Base-by-base conservation (phyloP, 2,888 invertebrate species). In the Fissipunctia ypsillon region DNA sequence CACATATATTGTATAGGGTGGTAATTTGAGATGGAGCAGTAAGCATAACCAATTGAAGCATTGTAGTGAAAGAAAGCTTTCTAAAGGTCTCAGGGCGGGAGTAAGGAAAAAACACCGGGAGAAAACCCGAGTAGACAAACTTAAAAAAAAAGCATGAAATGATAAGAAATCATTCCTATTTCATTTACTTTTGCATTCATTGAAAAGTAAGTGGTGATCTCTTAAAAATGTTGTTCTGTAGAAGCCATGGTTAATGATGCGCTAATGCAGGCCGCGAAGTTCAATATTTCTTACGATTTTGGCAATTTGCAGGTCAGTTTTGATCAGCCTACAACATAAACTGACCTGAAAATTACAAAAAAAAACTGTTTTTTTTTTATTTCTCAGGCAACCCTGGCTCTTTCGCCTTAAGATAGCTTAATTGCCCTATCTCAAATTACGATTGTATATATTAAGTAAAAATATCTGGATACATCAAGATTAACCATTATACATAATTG, bases 351-450 rank as follows among this genome's bases (percentile, higher is more conserved):
- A n/a, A n/a, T 64, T 31, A n/a, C 64, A 48, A 48, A 64, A n/a
- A 22, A 60, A 16, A 5, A 1, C n/a, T n/a, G n/a, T n/a, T n/a
- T n/a, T n/a, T n/a, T 16, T 16, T n/a, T n/a, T n/a, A 59, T 59
- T 59, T 38, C n/a, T n/a, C 9, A 16, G 38, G n/a, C n/a, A 14
- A 16, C 4, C 12, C 4, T 16, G 2, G 16, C 3, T 63, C 43
- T n/a, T 38, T 41, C n/a, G 16, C 16, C 38, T n/a, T 45, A 45
- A 25, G 10, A 5, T 45, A 38, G 50, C 35, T 38, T 25, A 38
- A 31, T 4, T 16, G 61, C 38, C 41, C 28, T 38, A 48, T 68
- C 76, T 61, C 61, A 61, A 76, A 76, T 76, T 54, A 48, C 45
- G 54, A 69, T 54, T 38, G 41, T 25, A 14, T 52, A 25, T 19